Evolutionary conservation across 2,888 invertebrate genomes (phyloP), one percentile per base, ranked within the genome.

Genomic region (Lochmaea crataegi): DNA sequence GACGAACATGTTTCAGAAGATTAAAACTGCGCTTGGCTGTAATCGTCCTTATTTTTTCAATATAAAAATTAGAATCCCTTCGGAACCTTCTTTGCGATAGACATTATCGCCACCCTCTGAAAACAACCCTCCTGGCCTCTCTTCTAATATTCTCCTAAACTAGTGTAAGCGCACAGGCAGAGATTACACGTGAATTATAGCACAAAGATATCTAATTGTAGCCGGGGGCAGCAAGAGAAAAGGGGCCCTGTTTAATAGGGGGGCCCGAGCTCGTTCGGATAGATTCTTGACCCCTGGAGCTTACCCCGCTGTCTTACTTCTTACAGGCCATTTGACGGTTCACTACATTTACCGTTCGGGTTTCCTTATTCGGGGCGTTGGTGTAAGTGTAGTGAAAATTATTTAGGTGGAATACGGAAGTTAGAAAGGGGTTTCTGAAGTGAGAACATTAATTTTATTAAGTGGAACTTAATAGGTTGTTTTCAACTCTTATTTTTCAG

Each of bases 111-210:
- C 65, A 38, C 57, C 57, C 56, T 57, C 57, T 57, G 12, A n/a
- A 67, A 58, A 18, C 12, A 67, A 51, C 61, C 63, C 69, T 53
- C 26, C 26, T n/a, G 64, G 22, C 51, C 32, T 45, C 14, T 45
- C 32, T 65, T 48, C 64, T 51, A 48, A 65, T 68, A 56, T 58
- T 67, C 67, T 45, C 67, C n/a, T 38, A 45, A 22, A 58, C 61
- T 45, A 63, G 51, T 16, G 48, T 85, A 85, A 57, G 58, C 58
- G 58, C 18, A 38, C 32, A 42, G n/a, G 85, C 86, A 85, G 86
- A 90, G 89, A 88, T 89, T 90, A 89, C 89, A 88, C 89, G 88
- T 90, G 90, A 91, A 90, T 88, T 88, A 88, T 88, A 86, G 87
- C 86, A 85, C 86, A 86, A 87, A 88, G 88, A 88, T 88, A 88